Conservation (phyloP, 2,888 invertebrate genomes). For the Oxyteleia sp. region DNA sequence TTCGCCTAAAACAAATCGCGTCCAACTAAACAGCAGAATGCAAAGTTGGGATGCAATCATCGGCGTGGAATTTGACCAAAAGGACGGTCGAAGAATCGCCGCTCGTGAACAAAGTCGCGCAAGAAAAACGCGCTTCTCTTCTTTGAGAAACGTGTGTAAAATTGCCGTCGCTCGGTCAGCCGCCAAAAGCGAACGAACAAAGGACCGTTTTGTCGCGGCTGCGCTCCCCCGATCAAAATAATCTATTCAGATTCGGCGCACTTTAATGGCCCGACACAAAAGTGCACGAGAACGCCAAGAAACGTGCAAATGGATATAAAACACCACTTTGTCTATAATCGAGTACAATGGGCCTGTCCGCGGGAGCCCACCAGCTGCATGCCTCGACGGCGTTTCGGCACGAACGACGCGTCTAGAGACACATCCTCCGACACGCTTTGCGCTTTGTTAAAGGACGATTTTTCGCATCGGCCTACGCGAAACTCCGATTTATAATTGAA, state of each 20-base stretch:
- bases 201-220: conserved; percentile 70
- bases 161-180: conserved; percentile 45
- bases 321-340: conserved; percentile 82
- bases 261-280: conserved; percentile 66
- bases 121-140: conserved; percentile 48
- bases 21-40: conserved; percentile 49
- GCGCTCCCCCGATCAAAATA: conserved; percentile 60
- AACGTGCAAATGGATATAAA: conserved; percentile 75
- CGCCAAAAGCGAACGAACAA: conserved; percentile 49
- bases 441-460: conserved; percentile 76
- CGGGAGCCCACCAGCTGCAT: conserved; percentile 74
- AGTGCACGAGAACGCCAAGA: conserved; percentile 42
- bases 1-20: conserved; percentile 58
- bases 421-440: conserved; percentile 64
- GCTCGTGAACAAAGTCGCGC: conserved; percentile 44
- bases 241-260: conserved; percentile 71
- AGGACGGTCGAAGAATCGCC: conserved; percentile 8
- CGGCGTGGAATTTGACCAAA: conserved; percentile 76
- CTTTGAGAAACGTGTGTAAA: conserved; percentile 59
- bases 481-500: conserved; percentile 81
- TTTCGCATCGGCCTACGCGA: conserved; percentile 78
- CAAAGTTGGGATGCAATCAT: conserved; percentile 76
- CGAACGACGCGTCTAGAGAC: conserved; percentile 29
- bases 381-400: conserved; percentile 77
- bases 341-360: conserved; percentile 80